Percentiles rank a stretch among this genome's conserved stretches.
phyloP scores from a whole-genome alignment of 64 coral and sea anemone species.

The Anthopleura sola region DNA sequence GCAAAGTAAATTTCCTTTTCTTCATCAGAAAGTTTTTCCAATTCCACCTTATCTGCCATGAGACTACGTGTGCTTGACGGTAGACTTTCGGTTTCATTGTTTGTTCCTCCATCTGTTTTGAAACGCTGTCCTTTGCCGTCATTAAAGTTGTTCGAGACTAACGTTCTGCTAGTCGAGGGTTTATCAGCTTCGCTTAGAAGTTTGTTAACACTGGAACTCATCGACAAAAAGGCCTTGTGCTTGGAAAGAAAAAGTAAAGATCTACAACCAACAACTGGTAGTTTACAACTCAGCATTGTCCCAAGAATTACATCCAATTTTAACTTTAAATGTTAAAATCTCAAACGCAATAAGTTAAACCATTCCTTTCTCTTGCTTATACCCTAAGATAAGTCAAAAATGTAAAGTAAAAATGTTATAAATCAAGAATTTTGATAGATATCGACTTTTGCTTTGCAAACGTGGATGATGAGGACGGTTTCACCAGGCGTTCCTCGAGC shows the following conservation, averaged over 20 bases:
- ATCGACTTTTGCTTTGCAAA: not conserved
- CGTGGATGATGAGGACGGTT: not conserved
- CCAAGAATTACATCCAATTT: not conserved
- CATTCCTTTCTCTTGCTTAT: not conserved
- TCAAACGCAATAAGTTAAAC: not conserved
- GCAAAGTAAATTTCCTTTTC: slow-evolving; percentile 52
- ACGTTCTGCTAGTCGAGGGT: not conserved
- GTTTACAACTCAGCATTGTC: not conserved
- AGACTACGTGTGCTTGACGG: not conserved
- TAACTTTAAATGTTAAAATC: not conserved
- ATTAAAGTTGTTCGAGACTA: not conserved
- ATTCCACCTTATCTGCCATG: not conserved
- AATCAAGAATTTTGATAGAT: not conserved
- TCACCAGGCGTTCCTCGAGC: not conserved
- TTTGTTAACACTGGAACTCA: not conserved
- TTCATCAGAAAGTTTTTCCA: slow-evolving; percentile 41
- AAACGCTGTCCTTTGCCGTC: not conserved
- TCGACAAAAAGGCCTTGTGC: not conserved
- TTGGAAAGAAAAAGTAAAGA: not conserved
- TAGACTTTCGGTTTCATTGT: not conserved
- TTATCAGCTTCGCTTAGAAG: not conserved
- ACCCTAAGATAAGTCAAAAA: not conserved
- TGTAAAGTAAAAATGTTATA: not conserved
- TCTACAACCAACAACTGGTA: too few relatives aligned
- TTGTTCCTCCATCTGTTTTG: not conserved